phyloP scores from a whole-genome alignment of 2,113 vertebrate species.

The Semnornis frantzii region DNA sequence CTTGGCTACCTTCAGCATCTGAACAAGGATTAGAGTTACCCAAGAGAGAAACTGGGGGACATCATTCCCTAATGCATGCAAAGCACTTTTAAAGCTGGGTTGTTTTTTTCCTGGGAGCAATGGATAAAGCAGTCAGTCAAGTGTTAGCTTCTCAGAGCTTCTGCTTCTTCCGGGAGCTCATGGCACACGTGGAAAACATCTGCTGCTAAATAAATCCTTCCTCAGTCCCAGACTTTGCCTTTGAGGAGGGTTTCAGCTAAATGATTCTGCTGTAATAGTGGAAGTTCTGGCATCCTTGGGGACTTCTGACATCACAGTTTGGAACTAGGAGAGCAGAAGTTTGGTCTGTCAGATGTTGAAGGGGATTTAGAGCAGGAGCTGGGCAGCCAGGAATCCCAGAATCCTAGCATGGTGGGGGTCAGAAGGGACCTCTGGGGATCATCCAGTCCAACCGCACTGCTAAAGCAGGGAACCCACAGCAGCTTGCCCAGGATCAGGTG shows the following conservation, averaged over 20 bases:
- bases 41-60: neutral
- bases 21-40: conserved; percentile 7
- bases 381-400: neutral
- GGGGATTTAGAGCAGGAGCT: neutral
- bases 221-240: neutral
- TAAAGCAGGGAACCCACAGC: too few species aligned
- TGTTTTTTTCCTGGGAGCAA: neutral
- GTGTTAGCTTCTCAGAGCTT: neutral
- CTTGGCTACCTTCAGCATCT: conserved; percentile 1
- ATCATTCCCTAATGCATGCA: conserved; percentile 1
- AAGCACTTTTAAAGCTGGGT: conserved; percentile 2
- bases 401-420: too few species aligned
- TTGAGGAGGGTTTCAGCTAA: neutral
- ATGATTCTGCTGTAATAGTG: neutral
- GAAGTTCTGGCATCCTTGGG: neutral
- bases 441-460: too few species aligned
- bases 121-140: neutral
- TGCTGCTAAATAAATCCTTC: neutral
- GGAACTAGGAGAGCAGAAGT: neutral
- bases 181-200: neutral
- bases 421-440: too few species aligned
- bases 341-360: neutral
- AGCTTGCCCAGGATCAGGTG: too few species aligned
- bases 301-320: neutral
- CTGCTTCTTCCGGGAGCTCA: neutral